Conservation (phyloP, 1,140 invertebrate genomes). For the Neotoxoptera formosana region DNA sequence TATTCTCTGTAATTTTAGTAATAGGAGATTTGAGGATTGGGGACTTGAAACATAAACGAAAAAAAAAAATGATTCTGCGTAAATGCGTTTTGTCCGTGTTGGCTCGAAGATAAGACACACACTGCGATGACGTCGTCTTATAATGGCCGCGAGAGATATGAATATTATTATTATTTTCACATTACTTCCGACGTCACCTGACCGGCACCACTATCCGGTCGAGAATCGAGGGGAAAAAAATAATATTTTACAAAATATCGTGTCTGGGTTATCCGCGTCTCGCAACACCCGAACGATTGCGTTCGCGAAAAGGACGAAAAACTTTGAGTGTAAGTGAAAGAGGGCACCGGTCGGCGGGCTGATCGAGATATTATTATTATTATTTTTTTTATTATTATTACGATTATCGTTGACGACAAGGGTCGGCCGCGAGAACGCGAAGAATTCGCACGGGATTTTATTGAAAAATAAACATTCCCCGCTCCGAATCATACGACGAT, state of each 20-base stretch:
- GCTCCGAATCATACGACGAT: neutral
- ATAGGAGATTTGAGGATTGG: no score
- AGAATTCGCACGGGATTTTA: neutral
- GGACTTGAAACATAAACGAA: no score
- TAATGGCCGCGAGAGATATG: neutral
- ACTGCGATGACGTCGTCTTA: no score
- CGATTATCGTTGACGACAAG: no score
- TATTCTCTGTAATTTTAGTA: no score
- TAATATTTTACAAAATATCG: neutral
- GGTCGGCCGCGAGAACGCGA: neutral
- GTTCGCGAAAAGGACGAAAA: neutral
- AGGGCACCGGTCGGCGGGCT: neutral
- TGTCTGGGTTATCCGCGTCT: neutral
- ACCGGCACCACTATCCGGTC: neutral
- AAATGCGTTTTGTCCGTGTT: no score
- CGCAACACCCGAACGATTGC: neutral
- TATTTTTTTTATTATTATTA: neutral
- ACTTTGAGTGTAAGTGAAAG: neutral
- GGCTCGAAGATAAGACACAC: no score
- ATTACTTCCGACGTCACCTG: neutral
- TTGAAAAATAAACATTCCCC: slow-evolving; percentile 19
- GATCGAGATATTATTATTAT: neutral
- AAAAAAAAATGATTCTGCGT: no score
- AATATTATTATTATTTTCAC: neutral
- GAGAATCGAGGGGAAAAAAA: neutral